Conservation (phyloP, 1,140 invertebrate species). For the Araneus ventricosus region DNA sequence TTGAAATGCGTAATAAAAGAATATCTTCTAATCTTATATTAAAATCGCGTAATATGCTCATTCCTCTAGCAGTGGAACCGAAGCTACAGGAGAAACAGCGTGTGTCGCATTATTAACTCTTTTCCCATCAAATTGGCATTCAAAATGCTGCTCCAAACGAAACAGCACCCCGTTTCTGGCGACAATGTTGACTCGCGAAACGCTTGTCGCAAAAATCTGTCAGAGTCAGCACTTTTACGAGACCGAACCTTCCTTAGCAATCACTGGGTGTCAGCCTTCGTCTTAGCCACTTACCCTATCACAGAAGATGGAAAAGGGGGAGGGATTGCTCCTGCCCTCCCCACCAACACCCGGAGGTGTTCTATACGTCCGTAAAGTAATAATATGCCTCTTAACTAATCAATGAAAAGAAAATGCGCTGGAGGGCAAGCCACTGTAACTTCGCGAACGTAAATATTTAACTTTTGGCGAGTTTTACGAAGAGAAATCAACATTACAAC, state of each 20-base stretch:
- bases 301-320: not conserved
- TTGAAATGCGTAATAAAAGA: too few species aligned
- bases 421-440: conserved; percentile 65
- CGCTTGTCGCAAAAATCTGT: not conserved
- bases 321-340: not conserved
- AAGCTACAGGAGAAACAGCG: too few species aligned
- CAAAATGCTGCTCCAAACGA: not conserved
- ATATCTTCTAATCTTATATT: too few species aligned
- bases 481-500: not conserved
- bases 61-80: too few species aligned
- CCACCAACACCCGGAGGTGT: not conserved
- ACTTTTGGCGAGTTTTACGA: conserved; percentile 69
- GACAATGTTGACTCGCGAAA: not conserved
- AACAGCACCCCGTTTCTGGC: not conserved
- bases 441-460: conserved; percentile 72
- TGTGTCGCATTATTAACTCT: too few species aligned
- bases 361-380: conserved; percentile 35
- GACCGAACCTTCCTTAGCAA: not conserved
- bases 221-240: not conserved
- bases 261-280: conserved; percentile 17
- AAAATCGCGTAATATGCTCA: too few species aligned
- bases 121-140: not conserved
- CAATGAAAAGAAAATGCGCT: conserved; percentile 67
- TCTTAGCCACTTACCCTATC: not conserved
- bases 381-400: conserved; percentile 73